Evolutionary conservation across 23 tunicate species (phyloP).

Genomic region (Ascidia mentula): DNA sequence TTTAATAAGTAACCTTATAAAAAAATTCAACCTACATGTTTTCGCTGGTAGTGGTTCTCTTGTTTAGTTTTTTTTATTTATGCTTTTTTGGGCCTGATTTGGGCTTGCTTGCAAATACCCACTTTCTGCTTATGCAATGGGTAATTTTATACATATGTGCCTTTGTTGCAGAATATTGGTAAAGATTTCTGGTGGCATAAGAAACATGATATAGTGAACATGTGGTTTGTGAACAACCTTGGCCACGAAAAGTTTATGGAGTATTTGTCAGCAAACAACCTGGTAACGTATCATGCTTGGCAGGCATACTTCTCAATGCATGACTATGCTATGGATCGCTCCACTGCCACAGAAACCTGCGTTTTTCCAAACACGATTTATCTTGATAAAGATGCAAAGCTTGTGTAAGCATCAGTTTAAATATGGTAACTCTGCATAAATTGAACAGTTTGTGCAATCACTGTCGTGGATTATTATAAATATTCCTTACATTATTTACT

Average conservation of each 20-base stretch:
- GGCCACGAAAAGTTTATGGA: constrained; percentile 15
- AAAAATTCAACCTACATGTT: background rate
- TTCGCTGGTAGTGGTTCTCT: background rate
- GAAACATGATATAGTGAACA: background rate
- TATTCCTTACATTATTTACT: too few species aligned
- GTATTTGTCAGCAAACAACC: constrained; percentile 25
- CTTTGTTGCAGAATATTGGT: constrained; percentile 21
- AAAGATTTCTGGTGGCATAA: constrained; percentile 20
- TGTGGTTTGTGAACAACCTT: constrained; percentile 20
- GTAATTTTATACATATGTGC: too few species aligned
- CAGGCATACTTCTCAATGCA: background rate
- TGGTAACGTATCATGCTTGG: background rate
- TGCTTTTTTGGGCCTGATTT: too few species aligned
- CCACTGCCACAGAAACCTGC: background rate
- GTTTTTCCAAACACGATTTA: constrained; percentile 29
- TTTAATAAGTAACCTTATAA: too few species aligned
- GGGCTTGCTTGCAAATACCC: background rate
- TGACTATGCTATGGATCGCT: background rate
- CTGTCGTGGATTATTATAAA: too few species aligned
- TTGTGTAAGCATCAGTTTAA: too few species aligned
- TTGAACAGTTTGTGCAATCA: too few species aligned
- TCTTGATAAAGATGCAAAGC: constrained; percentile 34
- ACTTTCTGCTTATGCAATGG: background rate
- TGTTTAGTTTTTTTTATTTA: too few species aligned
- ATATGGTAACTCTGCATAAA: too few species aligned